Conservation (phyloP, 35 echinoderm and acorn worm species). For the Heliocidaris erythrogramma region DNA sequence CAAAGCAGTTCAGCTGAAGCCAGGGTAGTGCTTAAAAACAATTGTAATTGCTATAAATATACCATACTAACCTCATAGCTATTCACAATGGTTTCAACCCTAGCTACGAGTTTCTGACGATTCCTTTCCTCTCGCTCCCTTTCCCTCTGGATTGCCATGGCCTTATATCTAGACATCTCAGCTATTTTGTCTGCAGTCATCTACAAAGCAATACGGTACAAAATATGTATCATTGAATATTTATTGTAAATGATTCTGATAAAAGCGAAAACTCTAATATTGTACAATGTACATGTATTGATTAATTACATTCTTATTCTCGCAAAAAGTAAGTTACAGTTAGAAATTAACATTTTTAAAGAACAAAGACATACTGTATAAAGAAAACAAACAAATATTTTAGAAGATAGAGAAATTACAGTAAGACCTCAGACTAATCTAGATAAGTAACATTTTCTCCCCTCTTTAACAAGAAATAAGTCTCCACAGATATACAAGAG, state of each 20-base stretch:
- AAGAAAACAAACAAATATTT: too few species aligned
- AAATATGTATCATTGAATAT: neutral
- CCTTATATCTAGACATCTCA: neutral
- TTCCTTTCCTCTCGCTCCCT: neutral
- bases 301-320: neutral
- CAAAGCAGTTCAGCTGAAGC: neutral
- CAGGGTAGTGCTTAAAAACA: too few species aligned
- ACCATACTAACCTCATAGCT: neutral
- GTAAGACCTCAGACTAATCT: too few species aligned
- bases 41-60: neutral
- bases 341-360: too few species aligned
- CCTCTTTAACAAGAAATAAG: too few species aligned
- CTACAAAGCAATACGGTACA: neutral
- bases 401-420: too few species aligned
- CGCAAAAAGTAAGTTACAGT: too few species aligned
- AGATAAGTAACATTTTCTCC: too few species aligned
- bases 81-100: slow-evolving; percentile 6
- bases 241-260: too few species aligned
- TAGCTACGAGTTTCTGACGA: neutral
- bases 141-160: neutral
- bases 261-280: neutral
- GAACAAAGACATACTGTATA: too few species aligned
- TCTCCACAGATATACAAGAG: too few species aligned
- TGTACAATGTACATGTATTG: neutral
- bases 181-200: neutral